Evolutionary conservation across 2,888 invertebrate species (phyloP).

Genomic region (Chorisops tibialis): DNA sequence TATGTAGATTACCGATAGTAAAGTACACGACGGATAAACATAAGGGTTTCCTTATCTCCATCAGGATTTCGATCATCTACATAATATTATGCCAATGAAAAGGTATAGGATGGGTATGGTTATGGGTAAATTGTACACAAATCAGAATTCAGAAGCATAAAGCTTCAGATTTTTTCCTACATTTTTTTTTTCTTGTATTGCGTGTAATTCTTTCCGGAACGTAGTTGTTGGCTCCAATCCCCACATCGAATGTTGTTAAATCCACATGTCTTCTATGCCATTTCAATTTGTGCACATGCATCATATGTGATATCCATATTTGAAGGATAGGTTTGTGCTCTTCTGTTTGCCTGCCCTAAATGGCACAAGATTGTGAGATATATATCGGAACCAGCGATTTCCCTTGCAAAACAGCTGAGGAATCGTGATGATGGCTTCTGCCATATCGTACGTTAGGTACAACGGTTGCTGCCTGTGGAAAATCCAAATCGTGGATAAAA

Average conservation of each 20-base stretch:
- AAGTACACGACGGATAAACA: neutral
- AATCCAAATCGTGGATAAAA: neutral
- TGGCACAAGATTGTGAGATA: constrained; percentile 7
- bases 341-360: constrained; percentile 23
- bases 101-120: too few relatives aligned
- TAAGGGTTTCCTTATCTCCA: neutral
- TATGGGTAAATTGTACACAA: too few relatives aligned
- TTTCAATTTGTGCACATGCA: constrained; percentile 22
- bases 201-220: too few relatives aligned
- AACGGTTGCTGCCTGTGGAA: constrained; percentile 6
- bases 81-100: neutral
- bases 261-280: constrained; percentile 10
- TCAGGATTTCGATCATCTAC: neutral
- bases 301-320: constrained; percentile 5
- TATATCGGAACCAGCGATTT: constrained; percentile 5
- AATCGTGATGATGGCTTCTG: neutral
- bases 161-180: too few relatives aligned
- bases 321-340: too few relatives aligned
- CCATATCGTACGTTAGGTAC: neutral
- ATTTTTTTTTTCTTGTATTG: too few relatives aligned
- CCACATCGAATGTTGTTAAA: neutral
- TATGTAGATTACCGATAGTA: neutral
- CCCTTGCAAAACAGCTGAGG: constrained; percentile 24
- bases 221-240: too few relatives aligned
- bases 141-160: too few relatives aligned